Conservation (phyloP, 2,888 invertebrate genomes). For the Stomorhina lunata region DNA sequence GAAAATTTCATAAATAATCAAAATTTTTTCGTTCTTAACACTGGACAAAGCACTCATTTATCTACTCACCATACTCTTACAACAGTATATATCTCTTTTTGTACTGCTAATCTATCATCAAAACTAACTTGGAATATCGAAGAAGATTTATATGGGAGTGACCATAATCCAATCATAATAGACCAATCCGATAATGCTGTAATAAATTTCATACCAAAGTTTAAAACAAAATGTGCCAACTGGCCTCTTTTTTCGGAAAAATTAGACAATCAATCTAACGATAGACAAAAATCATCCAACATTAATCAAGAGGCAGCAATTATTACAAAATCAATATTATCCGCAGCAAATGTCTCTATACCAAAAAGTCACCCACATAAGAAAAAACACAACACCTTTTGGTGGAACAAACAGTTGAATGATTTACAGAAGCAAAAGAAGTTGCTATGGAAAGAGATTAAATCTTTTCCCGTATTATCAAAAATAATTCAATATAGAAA, state of each 20-base stretch:
- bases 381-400: background rate
- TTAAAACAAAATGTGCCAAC: background rate
- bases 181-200: too few species aligned
- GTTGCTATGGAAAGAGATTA: background rate
- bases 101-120: background rate
- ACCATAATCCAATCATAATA: constrained; percentile 3
- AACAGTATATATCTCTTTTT: background rate
- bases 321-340: background rate
- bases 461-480: background rate
- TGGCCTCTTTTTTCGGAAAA: background rate
- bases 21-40: too few species aligned
- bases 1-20: too few species aligned
- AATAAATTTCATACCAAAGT: background rate
- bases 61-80: background rate
- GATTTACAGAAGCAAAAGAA: background rate
- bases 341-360: background rate
- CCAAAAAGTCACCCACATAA: background rate
- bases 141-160: background rate
- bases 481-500: background rate
- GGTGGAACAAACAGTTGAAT: constrained; percentile 22
- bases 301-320: background rate
- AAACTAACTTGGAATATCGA: background rate
- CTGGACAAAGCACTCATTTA: background rate
- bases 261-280: background rate
- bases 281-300: background rate